Conservation (phyloP, 2,888 invertebrate species). For the Norana najaformis region DNA sequence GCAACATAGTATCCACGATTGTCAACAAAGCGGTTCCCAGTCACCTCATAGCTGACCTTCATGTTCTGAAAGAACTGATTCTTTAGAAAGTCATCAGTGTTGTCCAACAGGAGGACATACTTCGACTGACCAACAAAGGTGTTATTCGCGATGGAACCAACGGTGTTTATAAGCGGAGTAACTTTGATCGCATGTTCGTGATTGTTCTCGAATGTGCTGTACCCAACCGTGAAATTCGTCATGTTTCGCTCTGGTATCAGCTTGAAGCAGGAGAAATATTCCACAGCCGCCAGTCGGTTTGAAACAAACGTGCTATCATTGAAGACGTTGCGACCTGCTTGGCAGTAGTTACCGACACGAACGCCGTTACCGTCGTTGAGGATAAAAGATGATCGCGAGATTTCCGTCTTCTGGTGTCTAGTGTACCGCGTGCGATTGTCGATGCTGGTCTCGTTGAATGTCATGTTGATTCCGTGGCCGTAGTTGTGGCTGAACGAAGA, state of each 20-base stretch:
- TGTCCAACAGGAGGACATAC: constrained; percentile 83
- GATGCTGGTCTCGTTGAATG: constrained; percentile 52
- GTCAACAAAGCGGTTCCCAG: constrained; percentile 79
- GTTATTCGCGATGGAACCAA: constrained; percentile 73
- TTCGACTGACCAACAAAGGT: constrained; percentile 80
- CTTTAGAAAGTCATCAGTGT: constrained; percentile 66
- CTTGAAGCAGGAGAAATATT: constrained; percentile 82
- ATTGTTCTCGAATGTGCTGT: constrained; percentile 55
- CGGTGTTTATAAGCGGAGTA: constrained; percentile 57
- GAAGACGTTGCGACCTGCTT: constrained; percentile 68
- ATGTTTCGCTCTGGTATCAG: constrained; percentile 37
- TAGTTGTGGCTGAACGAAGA: constrained; percentile 83
- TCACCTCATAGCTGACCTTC: constrained; percentile 56
- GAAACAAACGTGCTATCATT: constrained; percentile 89
- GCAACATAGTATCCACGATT: constrained; percentile 88
- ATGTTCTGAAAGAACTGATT: constrained; percentile 57
- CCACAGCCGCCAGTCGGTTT: constrained; percentile 77
- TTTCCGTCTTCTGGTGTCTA: constrained; percentile 40
- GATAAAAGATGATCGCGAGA: constrained; percentile 76
- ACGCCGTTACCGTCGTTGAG: constrained; percentile 86
- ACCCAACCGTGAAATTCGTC: constrained; percentile 59
- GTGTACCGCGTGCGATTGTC: constrained; percentile 54
- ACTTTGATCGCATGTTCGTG: constrained; percentile 57
- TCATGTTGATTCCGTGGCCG: constrained; percentile 68
- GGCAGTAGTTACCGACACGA: constrained; percentile 80